Percentiles rank a stretch among this genome's conserved stretches.
These are phyloP conservation scores for Nesogale talazaci DNA, from an alignment of 2,113 vertebrate species.

Conservation along the genomic window DNA sequence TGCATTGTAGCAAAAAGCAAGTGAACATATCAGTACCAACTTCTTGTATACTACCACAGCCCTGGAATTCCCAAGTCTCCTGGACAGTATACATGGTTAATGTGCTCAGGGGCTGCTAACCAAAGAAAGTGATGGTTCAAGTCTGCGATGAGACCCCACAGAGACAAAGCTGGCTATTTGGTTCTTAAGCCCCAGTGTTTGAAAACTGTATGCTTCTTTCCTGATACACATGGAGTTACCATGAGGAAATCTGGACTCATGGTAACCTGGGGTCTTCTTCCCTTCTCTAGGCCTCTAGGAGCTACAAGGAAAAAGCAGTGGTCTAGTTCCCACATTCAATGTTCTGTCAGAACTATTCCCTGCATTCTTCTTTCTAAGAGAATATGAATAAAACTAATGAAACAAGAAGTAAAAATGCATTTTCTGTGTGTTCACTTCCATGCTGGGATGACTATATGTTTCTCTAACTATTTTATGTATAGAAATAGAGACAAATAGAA, in stretches of 20 bases:
- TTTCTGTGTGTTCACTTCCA: background rate
- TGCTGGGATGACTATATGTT: background rate
- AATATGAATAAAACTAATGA: background rate
- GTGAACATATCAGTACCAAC: background rate
- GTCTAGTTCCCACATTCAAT: background rate
- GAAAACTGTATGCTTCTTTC: background rate
- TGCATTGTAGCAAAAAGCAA: background rate
- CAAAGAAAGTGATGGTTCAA: background rate
- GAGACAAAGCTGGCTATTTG: background rate
- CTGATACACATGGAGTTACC: background rate
- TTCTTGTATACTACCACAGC: background rate
- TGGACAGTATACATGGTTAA: background rate
- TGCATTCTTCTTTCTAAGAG: background rate
- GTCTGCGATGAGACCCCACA: background rate
- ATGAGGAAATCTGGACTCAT: background rate
- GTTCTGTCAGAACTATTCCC: accelerated
- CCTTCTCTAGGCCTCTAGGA: background rate
- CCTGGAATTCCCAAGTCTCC: background rate
- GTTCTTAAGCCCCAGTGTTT: background rate
- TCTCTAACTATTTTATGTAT: background rate
- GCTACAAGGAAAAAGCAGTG: background rate
- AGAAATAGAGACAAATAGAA: too few relatives aligned
- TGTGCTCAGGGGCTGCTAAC: background rate
- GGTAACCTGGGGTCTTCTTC: background rate
- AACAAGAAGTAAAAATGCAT: background rate